These are phyloP conservation scores for Papilio dardanus DNA, from an alignment of 1,140 invertebrate genomes.

Conservation along the genomic window DNA sequence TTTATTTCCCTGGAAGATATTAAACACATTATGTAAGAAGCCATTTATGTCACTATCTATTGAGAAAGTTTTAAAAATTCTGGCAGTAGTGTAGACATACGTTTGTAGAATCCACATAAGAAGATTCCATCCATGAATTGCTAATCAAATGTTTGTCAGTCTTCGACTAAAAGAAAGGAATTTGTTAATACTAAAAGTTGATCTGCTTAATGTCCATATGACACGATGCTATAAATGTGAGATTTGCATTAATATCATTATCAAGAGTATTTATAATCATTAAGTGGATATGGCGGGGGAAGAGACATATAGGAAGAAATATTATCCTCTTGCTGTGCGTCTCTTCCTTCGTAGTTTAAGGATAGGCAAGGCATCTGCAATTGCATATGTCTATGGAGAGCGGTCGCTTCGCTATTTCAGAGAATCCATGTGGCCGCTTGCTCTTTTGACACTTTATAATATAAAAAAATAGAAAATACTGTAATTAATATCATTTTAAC, in stretches of 20 bases:
- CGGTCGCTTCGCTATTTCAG: too few relatives aligned
- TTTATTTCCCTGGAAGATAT: background rate
- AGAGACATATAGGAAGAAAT: too few relatives aligned
- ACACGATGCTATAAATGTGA: background rate
- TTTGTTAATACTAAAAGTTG: background rate
- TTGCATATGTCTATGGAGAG: too few relatives aligned
- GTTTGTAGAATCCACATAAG: background rate
- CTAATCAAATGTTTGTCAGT: background rate
- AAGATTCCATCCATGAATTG: too few relatives aligned
- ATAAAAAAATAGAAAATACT: too few relatives aligned
- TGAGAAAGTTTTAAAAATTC: background rate
- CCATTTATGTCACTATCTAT: background rate
- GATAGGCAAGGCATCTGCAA: too few relatives aligned
- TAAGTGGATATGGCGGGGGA: too few relatives aligned
- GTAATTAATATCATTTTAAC: background rate
- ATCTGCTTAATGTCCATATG: too few relatives aligned
- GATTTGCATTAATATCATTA: background rate
- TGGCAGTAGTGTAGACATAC: background rate
- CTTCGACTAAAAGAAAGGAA: background rate
- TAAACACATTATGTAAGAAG: background rate
- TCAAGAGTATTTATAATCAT: background rate
- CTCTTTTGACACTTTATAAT: too few relatives aligned
- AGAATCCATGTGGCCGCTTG: too few relatives aligned
- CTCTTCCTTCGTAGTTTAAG: too few relatives aligned
- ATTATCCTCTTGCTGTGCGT: too few relatives aligned